Conservation (phyloP, 2,888 invertebrate species). For the Elgonia sp. region DNA sequence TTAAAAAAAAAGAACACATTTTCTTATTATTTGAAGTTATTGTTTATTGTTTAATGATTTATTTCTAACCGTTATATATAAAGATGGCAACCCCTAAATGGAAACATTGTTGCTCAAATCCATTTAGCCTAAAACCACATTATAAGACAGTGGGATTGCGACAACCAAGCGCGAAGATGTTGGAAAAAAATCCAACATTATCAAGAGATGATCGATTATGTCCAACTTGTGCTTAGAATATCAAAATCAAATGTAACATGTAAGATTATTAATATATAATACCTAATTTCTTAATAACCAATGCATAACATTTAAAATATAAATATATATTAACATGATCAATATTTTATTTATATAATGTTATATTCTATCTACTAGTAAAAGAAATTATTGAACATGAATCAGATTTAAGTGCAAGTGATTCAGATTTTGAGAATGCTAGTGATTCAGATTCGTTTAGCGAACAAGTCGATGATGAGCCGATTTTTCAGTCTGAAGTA, state of each 20-base stretch:
- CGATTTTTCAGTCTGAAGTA: neutral
- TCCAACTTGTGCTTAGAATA: slow-evolving; percentile 7
- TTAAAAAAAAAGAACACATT: neutral
- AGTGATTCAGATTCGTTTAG: slow-evolving; percentile 17
- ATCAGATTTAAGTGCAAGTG: no score
- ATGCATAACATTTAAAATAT: neutral
- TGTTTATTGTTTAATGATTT: neutral
- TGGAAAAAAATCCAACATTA: slow-evolving; percentile 12
- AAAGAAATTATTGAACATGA: no score
- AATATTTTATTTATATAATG: no score
- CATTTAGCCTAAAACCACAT: slow-evolving; percentile 6
- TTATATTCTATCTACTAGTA: no score
- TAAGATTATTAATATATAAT: slow-evolving; percentile 2
- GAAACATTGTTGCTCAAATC: slow-evolving; percentile 1
- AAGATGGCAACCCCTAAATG: slow-evolving; percentile 1
- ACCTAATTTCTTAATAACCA: slow-evolving; percentile 5
- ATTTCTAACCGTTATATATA: neutral
- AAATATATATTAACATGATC: neutral
- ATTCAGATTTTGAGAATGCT: neutral
- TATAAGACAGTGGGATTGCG: slow-evolving; percentile 11
- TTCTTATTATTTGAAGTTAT: slow-evolving; percentile 4
- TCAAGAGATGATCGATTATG: slow-evolving; percentile 4
- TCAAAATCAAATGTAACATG: slow-evolving; percentile 10
- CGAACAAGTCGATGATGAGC: slow-evolving; percentile 11
- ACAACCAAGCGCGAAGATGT: slow-evolving; percentile 11